These are phyloP conservation scores for Hormaphis cornu DNA, from an alignment of 1,140 invertebrate genomes.

Conservation along the genomic window DNA sequence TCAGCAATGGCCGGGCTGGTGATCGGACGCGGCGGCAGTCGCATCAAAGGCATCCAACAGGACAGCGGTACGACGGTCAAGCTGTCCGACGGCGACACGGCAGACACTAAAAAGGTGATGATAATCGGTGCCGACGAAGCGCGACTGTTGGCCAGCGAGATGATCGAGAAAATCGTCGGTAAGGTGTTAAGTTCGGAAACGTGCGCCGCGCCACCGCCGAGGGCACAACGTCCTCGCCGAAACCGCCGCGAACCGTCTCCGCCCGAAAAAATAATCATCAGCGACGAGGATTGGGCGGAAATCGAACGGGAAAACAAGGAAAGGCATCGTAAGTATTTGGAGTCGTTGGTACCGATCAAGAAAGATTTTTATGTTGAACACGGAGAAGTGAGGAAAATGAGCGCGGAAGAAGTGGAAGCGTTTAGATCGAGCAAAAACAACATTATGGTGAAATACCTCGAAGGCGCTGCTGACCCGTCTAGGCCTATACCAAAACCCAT, in stretches of 20 bases:
- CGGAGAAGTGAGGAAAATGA: constrained; percentile 57
- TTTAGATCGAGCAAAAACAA: constrained; percentile 57
- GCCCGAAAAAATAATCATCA: not conserved
- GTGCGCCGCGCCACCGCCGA: not conserved
- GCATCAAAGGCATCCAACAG: constrained; percentile 60
- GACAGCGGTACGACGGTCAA: constrained; percentile 50
- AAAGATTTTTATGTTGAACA: constrained; percentile 82
- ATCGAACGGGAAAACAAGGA: not conserved
- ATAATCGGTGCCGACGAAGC: not conserved
- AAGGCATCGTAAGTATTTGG: constrained; percentile 44
- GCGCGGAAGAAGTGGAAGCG: constrained; percentile 49
- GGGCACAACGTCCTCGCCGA: fast-evolving
- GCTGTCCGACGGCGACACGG: constrained; percentile 37
- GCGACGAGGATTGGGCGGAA: not conserved
- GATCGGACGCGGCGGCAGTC: constrained; percentile 58
- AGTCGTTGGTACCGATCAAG: constrained; percentile 53
- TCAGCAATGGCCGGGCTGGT: constrained; percentile 40
- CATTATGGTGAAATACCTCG: constrained; percentile 54
- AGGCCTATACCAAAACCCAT: constrained; percentile 71
- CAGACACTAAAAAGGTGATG: not conserved
- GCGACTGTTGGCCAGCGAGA: not conserved
- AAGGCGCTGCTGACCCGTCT: constrained; percentile 36
- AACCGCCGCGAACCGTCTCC: not conserved
- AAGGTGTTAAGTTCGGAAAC: not conserved
- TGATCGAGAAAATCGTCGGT: not conserved